Conservation (phyloP, 2,888 invertebrate species). For the Poecilus cupreus region DNA sequence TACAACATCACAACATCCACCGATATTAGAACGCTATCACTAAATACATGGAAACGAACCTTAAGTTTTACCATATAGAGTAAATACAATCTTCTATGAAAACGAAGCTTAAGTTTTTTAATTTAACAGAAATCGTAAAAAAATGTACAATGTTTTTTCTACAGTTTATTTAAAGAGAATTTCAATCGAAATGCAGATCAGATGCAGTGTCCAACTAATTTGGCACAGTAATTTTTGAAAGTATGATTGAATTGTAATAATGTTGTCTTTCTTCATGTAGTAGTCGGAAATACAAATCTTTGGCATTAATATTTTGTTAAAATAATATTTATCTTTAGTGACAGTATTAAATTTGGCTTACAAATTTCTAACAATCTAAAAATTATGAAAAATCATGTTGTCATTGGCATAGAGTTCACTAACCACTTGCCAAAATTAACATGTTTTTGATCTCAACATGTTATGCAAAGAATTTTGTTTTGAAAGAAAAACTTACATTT, state of each 20-base stretch:
- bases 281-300: slow-evolving; percentile 12
- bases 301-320: background rate
- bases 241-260: background rate
- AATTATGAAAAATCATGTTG: slow-evolving; percentile 7
- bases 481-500: slow-evolving; percentile 40
- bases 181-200: no score
- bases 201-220: background rate
- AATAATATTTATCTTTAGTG: background rate
- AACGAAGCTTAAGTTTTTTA: no score
- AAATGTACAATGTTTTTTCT: no score
- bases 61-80: no score
- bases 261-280: background rate
- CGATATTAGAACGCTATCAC: no score
- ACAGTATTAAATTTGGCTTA: slow-evolving; percentile 11
- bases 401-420: slow-evolving; percentile 20
- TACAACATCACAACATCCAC: no score
- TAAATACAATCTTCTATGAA: no score
- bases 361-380: background rate
- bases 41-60: no score
- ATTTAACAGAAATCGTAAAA: no score
- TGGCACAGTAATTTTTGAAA: background rate
- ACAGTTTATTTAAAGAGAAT: no score
- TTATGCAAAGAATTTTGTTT: slow-evolving; percentile 41
- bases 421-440: slow-evolving; percentile 40
- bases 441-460: slow-evolving; percentile 24